Conservation (phyloP, 2,888 invertebrate species). For the Galeopsomyia nigrocyanea region DNA sequence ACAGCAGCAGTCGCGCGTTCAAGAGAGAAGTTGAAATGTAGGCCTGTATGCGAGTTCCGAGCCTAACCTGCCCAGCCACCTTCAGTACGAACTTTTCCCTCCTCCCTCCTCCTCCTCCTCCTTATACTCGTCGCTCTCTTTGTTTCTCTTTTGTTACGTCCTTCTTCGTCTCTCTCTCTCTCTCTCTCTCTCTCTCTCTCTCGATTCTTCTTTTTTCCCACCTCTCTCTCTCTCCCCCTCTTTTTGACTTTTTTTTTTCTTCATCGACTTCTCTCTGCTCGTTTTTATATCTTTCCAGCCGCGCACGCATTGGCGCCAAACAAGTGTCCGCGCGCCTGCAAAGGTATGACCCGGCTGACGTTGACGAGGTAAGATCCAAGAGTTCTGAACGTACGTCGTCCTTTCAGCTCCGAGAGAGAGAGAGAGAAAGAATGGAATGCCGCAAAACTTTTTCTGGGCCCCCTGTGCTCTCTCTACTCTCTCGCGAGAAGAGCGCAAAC, state of each 20-base stretch:
- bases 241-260: slow-evolving; percentile 44
- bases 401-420: too few relatives aligned
- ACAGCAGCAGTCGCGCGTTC: slow-evolving; percentile 42
- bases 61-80: slow-evolving; percentile 12
- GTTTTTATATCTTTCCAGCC: slow-evolving; percentile 15
- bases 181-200: slow-evolving; percentile 16
- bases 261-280: slow-evolving; percentile 39
- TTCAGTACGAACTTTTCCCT: slow-evolving; percentile 6
- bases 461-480: too few relatives aligned
- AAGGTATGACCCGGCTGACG: slow-evolving; percentile 4
- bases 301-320: slow-evolving; percentile 56
- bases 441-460: too few relatives aligned
- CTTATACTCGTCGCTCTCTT: slow-evolving; percentile 32
- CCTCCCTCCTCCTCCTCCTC: slow-evolving; percentile 47
- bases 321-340: slow-evolving; percentile 51
- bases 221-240: slow-evolving; percentile 25
- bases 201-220: background rate
- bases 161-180: slow-evolving; percentile 57
- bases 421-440: too few relatives aligned
- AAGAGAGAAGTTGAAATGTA: slow-evolving; percentile 54
- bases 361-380: slow-evolving; percentile 12
- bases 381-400: too few relatives aligned
- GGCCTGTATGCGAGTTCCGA: slow-evolving; percentile 46
- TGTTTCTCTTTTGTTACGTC: slow-evolving; percentile 55
- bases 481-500: too few relatives aligned